Base-by-base conservation (phyloP, 64 coral and sea anemone genomes). In the Montipora foliosa region DNA sequence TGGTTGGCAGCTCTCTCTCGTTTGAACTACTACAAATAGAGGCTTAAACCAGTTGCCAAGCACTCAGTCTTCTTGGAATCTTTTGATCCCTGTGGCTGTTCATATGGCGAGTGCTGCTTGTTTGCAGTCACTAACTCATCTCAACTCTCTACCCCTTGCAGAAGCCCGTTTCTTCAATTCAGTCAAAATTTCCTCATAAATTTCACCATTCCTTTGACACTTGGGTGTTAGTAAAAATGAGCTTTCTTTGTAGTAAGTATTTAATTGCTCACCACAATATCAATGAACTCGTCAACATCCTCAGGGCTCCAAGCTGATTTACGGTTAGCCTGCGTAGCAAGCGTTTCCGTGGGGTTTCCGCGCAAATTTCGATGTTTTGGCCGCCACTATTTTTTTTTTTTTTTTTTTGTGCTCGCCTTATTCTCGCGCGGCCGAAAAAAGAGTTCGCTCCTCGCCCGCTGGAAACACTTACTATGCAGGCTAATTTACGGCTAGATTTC, bases 11-110 rank as follows among this genome's bases (percentile, higher is more conserved):
- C 48, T 58, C 44, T 89, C 69, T 89, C 46, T 37, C 37, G 87
- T 77, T 57, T 89, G 73, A 14, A 89, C 87, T 5, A 77, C 72
- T 89, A 49, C 72, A 89, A 89, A 89, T n/a, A 77, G 87, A 57
- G 72, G 51, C 75, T 89, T 60, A 89, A 77, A 89, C 87, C 87
- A 89, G 49, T 77, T 51, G 69, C 87, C 87, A 51, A 60, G 72
- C 51, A 49, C 87, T 76, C 72, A 2, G 57, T 89, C 75, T 67
- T 90, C 88, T 25, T 90, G 76, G 79, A 90, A 90, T n/a, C 88
- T 58, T 66, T 25, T 90, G 80, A 90, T 90, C 44, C 89, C 89
- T 71, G 76, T 81, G 45, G 78, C 77, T 9, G 60, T 90, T 79
- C 52, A 6, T 53, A 89, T 89, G 25, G 87, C 77, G 53, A 89